Evolutionary conservation across 92 coral and sea anemone species (phyloP).

Genomic region (Galaxea fascicularis): DNA sequence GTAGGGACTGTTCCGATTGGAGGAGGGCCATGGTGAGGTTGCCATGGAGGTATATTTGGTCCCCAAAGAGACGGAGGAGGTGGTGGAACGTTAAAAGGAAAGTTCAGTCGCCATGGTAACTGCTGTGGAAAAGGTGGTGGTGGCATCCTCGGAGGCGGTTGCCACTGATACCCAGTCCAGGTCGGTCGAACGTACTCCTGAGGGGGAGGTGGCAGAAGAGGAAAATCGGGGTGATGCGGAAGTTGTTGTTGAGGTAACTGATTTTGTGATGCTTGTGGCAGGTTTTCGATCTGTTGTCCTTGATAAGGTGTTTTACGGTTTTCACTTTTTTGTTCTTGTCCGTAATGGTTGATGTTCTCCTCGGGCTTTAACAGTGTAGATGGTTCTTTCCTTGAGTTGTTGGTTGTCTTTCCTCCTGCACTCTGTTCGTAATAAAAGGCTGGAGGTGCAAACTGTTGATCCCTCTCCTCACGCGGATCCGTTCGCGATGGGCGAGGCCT

Average conservation of each 20-base stretch:
- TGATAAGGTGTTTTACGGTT: slow-evolving; percentile 2
- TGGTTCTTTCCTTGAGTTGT: slow-evolving; percentile 19
- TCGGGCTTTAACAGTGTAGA: background rate
- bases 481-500: slow-evolving; percentile 10
- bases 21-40: slow-evolving; percentile 34
- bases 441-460: slow-evolving; percentile 93
- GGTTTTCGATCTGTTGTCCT: slow-evolving; percentile 10
- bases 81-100: slow-evolving; percentile 40
- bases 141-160: slow-evolving; percentile 37
- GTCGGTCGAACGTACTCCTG: slow-evolving; percentile 54
- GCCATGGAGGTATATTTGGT: slow-evolving; percentile 41
- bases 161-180: slow-evolving; percentile 56
- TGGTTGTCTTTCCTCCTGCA: background rate
- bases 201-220: slow-evolving; percentile 72
- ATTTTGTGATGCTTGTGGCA: slow-evolving; percentile 18
- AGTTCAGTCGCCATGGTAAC: slow-evolving; percentile 43
- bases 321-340: background rate
- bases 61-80: slow-evolving; percentile 35
- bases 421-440: slow-evolving; percentile 77
- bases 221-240: slow-evolving; percentile 35
- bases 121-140: slow-evolving; percentile 28
- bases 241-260: slow-evolving; percentile 21
- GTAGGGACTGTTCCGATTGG: background rate
- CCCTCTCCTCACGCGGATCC: slow-evolving; percentile 66
- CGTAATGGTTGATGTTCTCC: background rate